phyloP scores from a whole-genome alignment of 2,888 invertebrate genomes.

The Pristionchus maxplancki region DNA sequence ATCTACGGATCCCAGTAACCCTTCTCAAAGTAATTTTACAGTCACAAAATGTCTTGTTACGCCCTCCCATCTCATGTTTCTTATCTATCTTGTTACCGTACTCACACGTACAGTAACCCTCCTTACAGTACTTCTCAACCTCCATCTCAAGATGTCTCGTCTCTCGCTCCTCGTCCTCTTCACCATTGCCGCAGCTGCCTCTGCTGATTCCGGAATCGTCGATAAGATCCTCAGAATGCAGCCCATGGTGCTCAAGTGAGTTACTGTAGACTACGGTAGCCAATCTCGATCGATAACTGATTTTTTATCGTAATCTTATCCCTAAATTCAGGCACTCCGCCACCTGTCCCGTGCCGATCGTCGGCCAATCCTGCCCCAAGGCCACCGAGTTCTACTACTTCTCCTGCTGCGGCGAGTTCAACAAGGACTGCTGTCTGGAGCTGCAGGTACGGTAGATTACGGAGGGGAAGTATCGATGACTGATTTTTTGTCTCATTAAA shows the following conservation, averaged over 20 bases:
- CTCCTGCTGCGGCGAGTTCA: neutral
- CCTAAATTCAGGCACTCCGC: neutral
- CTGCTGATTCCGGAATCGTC: neutral
- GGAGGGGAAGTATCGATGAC: neutral
- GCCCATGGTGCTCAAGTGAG: neutral
- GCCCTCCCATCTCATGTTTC: no score
- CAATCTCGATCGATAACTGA: neutral
- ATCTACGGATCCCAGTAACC: no score
- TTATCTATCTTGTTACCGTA: neutral
- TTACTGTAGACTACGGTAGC: neutral
- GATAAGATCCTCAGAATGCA: neutral
- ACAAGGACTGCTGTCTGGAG: slow-evolving; percentile 17
- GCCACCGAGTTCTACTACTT: neutral
- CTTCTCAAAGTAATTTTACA: no score
- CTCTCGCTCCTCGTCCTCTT: neutral
- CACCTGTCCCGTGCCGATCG: neutral
- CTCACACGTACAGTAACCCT: neutral
- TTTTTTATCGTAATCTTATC: neutral
- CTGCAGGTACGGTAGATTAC: neutral
- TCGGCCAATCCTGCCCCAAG: neutral
- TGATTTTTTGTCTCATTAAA: no score
- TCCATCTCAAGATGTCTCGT: neutral
- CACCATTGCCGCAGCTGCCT: neutral
- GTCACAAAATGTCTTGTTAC: no score
- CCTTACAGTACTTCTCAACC: neutral